Base-by-base conservation (phyloP, 2,888 invertebrate genomes). In the Epirrita christyi region DNA sequence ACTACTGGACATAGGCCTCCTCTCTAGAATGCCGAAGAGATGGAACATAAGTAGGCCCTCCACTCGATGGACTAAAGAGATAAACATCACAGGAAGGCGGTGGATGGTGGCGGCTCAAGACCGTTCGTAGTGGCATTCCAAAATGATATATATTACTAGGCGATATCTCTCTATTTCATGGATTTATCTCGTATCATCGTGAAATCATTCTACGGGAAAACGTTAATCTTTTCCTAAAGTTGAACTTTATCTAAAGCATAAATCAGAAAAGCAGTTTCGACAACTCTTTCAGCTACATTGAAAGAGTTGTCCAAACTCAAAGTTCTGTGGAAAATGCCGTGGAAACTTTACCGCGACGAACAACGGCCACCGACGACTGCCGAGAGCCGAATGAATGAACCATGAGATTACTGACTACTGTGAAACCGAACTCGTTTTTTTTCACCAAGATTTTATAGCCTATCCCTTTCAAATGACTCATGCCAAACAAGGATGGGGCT, bases 321-420 rank as follows among this genome's bases (percentile, higher is more conserved):
- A 78, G 76, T 80, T 80, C 59, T 61, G 65, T 61, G 70, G 68
- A 73, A 73, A 75, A 72, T 71, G 73, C 66, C 61, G 55, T 63
- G 66, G 63, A 71, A 73, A 67, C 55, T 75, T 61, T 54, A 41
- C 40, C 59, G 68, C 68, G 66, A 76, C 76, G 69, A 75, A 68
- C 73, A 70, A 64, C 75, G 68, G 57, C 72, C 72, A 66, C 64
- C 65, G 71, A 65, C 73, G 69, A 68, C 73, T 63, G 70, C 70
- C 74, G 80, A 69, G 73, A 67, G 67, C 69, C 71, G 80, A 79
- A 71, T 78, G 81, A 81, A 74, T 72, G 73, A 70, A 62, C 64
- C 59, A 63, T 66, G 54, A 59, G 55, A 59, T 3, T 32, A 32
- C 32, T 21, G 21, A 21, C 32, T 73, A 75, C 73, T 64, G 72